phyloP scores from a whole-genome alignment of 1,140 invertebrate genomes.

The Periplaneta americana region DNA sequence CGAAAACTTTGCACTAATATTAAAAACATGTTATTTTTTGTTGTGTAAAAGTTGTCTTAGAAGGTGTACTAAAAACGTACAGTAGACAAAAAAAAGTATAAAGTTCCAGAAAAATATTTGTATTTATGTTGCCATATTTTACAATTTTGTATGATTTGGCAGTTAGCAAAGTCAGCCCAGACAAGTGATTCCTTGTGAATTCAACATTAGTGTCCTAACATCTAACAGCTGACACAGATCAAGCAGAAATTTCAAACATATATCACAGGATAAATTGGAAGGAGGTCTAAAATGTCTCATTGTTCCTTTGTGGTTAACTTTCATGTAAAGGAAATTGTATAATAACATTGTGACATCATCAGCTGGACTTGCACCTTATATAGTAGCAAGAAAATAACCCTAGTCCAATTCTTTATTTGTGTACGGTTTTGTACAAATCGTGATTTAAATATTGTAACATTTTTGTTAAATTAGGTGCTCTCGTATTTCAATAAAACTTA shows the following conservation, averaged over 20 bases:
- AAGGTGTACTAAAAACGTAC: too few relatives aligned
- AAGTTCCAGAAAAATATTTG: too few relatives aligned
- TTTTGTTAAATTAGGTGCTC: not conserved
- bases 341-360: not conserved
- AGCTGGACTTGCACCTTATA: not conserved
- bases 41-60: too few relatives aligned
- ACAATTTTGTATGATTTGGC: too few relatives aligned
- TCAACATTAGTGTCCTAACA: not conserved
- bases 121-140: too few relatives aligned
- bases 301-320: not conserved
- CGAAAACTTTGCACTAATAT: too few relatives aligned
- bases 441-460: not conserved
- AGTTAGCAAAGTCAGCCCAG: too few relatives aligned
- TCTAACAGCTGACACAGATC: not conserved
- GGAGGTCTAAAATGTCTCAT: not conserved
- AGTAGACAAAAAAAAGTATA: too few relatives aligned
- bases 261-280: not conserved
- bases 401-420: not conserved
- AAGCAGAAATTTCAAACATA: not conserved
- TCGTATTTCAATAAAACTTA: not conserved
- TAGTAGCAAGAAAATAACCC: not conserved
- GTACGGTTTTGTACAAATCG: not conserved
- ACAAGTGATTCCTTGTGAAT: not conserved
- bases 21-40: too few relatives aligned
- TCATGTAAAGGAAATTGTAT: not conserved